These are phyloP conservation scores for Pasiphila rectangulata DNA, from an alignment of 2,888 invertebrate species.

Conservation along the genomic window DNA sequence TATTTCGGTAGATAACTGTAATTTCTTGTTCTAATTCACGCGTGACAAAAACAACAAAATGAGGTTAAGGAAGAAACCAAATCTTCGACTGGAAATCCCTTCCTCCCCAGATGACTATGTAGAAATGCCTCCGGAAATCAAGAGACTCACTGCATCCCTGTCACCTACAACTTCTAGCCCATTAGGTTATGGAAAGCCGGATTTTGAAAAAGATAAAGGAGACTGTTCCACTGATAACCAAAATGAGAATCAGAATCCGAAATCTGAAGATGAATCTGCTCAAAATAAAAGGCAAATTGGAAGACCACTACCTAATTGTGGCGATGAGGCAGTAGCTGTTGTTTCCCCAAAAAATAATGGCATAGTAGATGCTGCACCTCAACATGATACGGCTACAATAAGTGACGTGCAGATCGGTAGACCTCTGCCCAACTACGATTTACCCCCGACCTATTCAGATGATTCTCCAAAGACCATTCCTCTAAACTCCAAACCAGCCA, in stretches of 20 bases:
- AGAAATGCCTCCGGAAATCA: conserved; percentile 62
- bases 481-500: neutral
- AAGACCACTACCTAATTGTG: conserved; percentile 12
- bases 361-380: conserved; percentile 6
- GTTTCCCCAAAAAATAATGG: neutral
- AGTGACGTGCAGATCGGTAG: conserved; percentile 5
- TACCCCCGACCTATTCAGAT: neutral
- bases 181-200: conserved; percentile 6
- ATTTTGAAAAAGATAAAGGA: conserved; percentile 6
- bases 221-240: neutral
- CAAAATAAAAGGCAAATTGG: neutral
- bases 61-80: conserved; percentile 63
- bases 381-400: neutral
- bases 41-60: conserved; percentile 42
- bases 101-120: conserved; percentile 67
- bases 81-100: conserved; percentile 60
- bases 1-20: conserved; percentile 9
- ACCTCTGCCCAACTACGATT: conserved; percentile 10
- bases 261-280: neutral
- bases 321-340: neutral
- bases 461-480: neutral
- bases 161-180: conserved; percentile 7
- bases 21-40: conserved; percentile 1
- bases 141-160: conserved; percentile 38
- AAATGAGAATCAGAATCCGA: neutral